Conservation (phyloP, 1,140 invertebrate species). For the Heliconius hermathena region DNA sequence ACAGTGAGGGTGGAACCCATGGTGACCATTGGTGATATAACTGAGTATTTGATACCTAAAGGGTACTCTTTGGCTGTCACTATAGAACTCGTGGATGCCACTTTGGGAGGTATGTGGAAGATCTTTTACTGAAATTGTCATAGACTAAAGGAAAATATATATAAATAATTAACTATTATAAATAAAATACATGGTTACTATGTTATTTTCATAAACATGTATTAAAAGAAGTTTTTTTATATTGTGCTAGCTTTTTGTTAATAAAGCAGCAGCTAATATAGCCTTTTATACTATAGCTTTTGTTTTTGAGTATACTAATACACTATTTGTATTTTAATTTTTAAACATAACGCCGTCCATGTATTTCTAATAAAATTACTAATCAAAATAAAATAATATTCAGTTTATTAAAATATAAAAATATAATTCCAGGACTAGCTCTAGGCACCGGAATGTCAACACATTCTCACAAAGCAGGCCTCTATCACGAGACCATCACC, state of each 20-base stretch:
- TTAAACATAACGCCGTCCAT: too few relatives aligned
- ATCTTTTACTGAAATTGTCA: neutral
- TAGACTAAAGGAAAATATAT: neutral
- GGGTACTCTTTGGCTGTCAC: slow-evolving; percentile 91
- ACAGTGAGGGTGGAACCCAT: slow-evolving; percentile 89
- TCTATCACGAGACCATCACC: slow-evolving; percentile 91
- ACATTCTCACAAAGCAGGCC: slow-evolving; percentile 89
- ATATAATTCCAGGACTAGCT: slow-evolving; percentile 84
- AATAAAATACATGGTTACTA: too few relatives aligned
- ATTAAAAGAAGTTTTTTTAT: too few relatives aligned
- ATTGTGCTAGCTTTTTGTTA: too few relatives aligned
- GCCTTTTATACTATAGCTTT: too few relatives aligned
- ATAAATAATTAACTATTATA: too few relatives aligned
- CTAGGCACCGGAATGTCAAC: slow-evolving; percentile 93
- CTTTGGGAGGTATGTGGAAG: slow-evolving; percentile 83
- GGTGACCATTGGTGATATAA: slow-evolving; percentile 91
- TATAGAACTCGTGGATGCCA: slow-evolving; percentile 91
- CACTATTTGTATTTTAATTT: too few relatives aligned
- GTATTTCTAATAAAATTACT: too few relatives aligned
- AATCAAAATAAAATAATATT: too few relatives aligned
- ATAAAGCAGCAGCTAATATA: too few relatives aligned
- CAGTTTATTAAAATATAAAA: neutral
- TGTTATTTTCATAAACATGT: too few relatives aligned
- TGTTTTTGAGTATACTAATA: too few relatives aligned
- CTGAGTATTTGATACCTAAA: slow-evolving; percentile 86